Base-by-base conservation (phyloP, 2,888 invertebrate genomes). In the Latheticus oryzae region DNA sequence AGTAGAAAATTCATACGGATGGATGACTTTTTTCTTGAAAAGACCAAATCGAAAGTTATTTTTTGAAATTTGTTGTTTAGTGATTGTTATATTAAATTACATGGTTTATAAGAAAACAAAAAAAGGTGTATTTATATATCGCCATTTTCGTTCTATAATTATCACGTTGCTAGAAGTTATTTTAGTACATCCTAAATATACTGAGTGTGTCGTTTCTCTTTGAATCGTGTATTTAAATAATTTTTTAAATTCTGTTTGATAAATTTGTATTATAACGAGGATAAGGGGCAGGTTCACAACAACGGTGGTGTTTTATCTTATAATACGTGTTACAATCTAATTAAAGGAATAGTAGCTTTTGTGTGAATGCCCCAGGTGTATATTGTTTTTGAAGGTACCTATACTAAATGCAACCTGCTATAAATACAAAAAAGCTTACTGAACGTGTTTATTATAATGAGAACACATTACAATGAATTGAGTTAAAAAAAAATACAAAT, bases 161-260 rank as follows among this genome's bases (percentile, higher is more conserved):
- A 58, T 40, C 48, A 48, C 40, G 53, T 21, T 58, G 47, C 58
- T 58, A 33, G 28, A 43, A 35, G 58, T 26, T 58, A 58, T 58
- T 58, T 58, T 26, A 21, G 53, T 42, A 51, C 50, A 51, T 50
- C 52, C 56, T 57, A 57, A 57, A 57, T 57, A 51, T 57, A 57
- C 50, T 57, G 40, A 52, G 42, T 52, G 57, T 57, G 57, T 57
- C 57, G 51, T 38, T 50, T 57, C 50, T 35, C 56, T 43, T 43
- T 33, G 33, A 57, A 57, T 51, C 35, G 43, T 53, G 16, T 19
- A 38, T 45, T 30, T 5, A 19, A 12, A 7, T 37, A 15, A n/a
- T 33, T 45, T 47, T 33, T 43, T 43, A 43, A 37, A 35, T 23
- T 17, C 11, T 30, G 33, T 15, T 23, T n/a, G n/a, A 23, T 35